These are phyloP conservation scores for Drosophila pegasa DNA, from an alignment of 2,888 invertebrate genomes.

Conservation along the genomic window DNA sequence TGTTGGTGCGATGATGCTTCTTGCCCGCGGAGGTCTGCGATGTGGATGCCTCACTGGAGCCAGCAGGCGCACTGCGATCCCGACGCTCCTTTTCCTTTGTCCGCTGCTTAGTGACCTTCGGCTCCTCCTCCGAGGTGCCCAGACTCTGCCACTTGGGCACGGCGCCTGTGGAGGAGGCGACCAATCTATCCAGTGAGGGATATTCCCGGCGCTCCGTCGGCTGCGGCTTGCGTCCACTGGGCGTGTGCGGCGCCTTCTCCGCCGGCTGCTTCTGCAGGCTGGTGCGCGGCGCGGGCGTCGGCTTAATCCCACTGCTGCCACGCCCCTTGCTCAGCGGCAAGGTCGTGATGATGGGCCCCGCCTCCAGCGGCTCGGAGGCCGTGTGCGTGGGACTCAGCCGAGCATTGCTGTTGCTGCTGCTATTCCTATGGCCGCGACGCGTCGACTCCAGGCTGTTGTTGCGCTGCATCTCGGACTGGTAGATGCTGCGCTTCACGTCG, in stretches of 20 bases:
- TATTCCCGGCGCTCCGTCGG: conserved; percentile 72
- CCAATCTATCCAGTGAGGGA: conserved; percentile 81
- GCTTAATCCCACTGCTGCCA: conserved; percentile 49
- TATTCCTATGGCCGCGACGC: conserved; percentile 36
- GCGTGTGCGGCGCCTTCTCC: conserved; percentile 16
- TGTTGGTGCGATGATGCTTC: conserved; percentile 62
- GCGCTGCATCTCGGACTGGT: conserved; percentile 83
- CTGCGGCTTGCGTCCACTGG: conserved; percentile 52
- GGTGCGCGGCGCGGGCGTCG: conserved; percentile 81
- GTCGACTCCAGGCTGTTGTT: conserved; percentile 67
- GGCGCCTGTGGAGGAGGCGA: conserved; percentile 82
- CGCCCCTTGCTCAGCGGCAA: conserved; percentile 82
- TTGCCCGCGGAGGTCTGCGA: conserved; percentile 23
- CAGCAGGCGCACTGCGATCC: conserved; percentile 26
- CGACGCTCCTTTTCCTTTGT: conserved; percentile 57
- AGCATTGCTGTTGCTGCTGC: conserved; percentile 18
- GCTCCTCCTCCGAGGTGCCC: conserved; percentile 26
- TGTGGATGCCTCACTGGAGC: background rate
- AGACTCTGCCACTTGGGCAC: conserved; percentile 77
- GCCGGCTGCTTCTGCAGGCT: conserved; percentile 59
- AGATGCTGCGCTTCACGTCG: conserved; percentile 84
- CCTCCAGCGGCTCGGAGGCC: conserved; percentile 30
- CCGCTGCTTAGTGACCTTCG: conserved; percentile 46
- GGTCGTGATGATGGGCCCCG: conserved; percentile 67
- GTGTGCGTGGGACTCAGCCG: conserved; percentile 60